Conservation (phyloP, 2,113 vertebrate species). For the Xenopus laevis region DNA sequence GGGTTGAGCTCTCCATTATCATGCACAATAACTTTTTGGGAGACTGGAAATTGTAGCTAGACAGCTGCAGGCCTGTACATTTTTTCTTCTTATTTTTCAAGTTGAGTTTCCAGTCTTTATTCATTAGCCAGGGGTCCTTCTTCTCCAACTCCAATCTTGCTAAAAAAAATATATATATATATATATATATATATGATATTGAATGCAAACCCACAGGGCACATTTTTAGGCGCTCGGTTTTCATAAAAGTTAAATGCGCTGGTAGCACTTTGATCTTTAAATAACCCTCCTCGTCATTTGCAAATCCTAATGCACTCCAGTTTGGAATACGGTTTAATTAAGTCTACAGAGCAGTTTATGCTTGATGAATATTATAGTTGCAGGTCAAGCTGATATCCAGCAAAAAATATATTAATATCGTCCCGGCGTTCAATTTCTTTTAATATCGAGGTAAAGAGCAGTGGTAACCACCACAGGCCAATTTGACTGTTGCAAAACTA, state of each 20-base stretch:
- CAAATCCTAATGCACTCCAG: conserved; percentile 33
- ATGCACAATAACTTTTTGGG: no score
- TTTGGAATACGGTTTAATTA: conserved; percentile 37
- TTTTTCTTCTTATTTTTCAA: no score
- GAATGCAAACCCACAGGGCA: no score
- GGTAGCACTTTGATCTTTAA: conserved; percentile 34
- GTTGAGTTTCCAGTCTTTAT: no score
- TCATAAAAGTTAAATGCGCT: background rate
- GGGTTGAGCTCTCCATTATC: no score
- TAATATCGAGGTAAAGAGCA: conserved; percentile 51
- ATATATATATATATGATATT: no score
- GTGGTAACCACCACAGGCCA: conserved; percentile 58
- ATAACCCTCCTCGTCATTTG: conserved; percentile 29
- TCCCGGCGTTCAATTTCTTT: conserved; percentile 54
- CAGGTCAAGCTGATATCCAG: conserved; percentile 45
- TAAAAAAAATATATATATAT: no score
- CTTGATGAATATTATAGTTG: conserved; percentile 48
- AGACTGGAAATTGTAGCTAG: no score
- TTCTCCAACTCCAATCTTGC: no score
- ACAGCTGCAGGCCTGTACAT: no score
- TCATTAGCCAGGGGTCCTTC: no score
- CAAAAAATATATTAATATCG: conserved; percentile 55
- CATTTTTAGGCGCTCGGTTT: no score
- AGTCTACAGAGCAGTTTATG: conserved; percentile 45
- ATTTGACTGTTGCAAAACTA: conserved; percentile 70